phyloP scores from a whole-genome alignment of 2,888 invertebrate species.

The Morpho achilles region DNA sequence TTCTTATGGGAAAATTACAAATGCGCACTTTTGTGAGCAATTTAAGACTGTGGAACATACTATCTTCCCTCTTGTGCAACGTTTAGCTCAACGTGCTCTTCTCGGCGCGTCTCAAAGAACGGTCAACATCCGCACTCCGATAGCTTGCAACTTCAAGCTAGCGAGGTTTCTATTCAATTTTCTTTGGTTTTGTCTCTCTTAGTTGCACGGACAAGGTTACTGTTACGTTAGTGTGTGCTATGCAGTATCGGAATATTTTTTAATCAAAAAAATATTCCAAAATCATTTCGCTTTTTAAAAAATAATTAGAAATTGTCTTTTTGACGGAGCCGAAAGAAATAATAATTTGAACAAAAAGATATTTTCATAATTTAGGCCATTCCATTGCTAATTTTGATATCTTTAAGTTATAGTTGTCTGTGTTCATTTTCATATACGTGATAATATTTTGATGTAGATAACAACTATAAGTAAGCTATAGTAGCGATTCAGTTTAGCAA shows the following conservation, averaged over 20 bases:
- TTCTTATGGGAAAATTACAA: too few species aligned
- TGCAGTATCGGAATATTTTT: conserved; percentile 1
- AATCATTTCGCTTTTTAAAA: background rate
- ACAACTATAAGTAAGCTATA: conserved; percentile 9
- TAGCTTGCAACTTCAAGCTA: too few species aligned
- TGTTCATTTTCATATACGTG: conserved; percentile 16
- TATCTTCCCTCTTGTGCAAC: too few species aligned
- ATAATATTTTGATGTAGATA: conserved; percentile 9
- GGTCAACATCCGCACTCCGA: too few species aligned
- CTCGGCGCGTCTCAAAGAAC: too few species aligned
- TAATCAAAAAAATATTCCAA: background rate
- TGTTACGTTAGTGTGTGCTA: background rate
- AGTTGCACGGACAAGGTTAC: background rate
- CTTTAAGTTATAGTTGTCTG: conserved; percentile 7
- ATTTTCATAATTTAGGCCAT: conserved; percentile 22
- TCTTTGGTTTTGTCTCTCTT: background rate
- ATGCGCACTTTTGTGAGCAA: too few species aligned
- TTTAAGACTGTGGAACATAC: too few species aligned
- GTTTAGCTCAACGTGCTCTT: too few species aligned
- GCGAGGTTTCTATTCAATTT: background rate
- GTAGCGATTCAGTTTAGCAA: background rate
- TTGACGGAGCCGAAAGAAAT: background rate
- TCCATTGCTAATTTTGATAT: conserved; percentile 21
- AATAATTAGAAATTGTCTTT: background rate
- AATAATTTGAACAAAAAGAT: conserved; percentile 30